Base-by-base conservation (phyloP, 1,140 invertebrate genomes). In the Zelostemma sp. region DNA sequence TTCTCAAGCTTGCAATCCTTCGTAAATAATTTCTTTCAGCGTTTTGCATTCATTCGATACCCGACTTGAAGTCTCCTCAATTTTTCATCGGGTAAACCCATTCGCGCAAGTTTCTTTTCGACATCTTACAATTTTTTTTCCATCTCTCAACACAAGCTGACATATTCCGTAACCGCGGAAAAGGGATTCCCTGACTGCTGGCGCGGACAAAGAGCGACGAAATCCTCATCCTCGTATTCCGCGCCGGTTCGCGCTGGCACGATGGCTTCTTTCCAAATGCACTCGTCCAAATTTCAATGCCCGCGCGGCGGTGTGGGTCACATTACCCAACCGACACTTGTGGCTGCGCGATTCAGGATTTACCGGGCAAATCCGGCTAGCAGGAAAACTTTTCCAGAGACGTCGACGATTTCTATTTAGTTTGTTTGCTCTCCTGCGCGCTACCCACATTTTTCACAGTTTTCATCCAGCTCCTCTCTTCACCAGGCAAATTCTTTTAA, bases 291-390 rank as follows among this genome's bases (percentile, higher is more conserved):
- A 35, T 35, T 35, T 35, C 33, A 35, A 35, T 35, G 33, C n/a
- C n/a, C 5, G 33, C n/a, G 33, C n/a, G 33, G 33, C 11, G 33
- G 33, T 9, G 6, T 6, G 40, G 40, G 14, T 43, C 40, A 17
- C 40, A 43, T 43, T 43, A 43, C 17, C 35, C 14, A 18, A 43
- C 40, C 40, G 40, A 43, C 40, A 43, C 40, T 43, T 43, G 40
- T 43, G 40, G 40, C 40, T 43, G 40, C 1, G 40, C 40, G 14
- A 43, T 43, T 43, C 40, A 15, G 16, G 40, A 43, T 43, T 43
- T 43, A 43, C 40, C 16, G 40, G 16, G 11, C 6, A 43, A 43
- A 43, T 43, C 40, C 40, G 40, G 1, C 40, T 16, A 2, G 40
- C 40, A 43, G 16, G 40, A 5, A 15, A 43, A 43, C 40, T 43